Base-by-base conservation (phyloP, 2,888 invertebrate genomes). In the Oligia latruncula region DNA sequence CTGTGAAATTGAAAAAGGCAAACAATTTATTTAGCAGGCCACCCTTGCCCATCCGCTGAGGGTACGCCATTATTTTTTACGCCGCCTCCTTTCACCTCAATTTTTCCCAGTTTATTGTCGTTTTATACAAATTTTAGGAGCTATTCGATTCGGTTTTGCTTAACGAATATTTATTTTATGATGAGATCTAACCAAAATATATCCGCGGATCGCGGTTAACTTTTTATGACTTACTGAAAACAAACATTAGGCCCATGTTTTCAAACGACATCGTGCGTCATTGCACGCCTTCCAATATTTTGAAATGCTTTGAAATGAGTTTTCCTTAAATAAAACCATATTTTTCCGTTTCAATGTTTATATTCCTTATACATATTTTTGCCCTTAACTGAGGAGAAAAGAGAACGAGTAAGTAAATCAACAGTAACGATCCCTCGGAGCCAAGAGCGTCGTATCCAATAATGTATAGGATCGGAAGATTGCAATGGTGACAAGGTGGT, bases 61-160 rank as follows among this genome's bases (percentile, higher is more conserved):
- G 95, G 94, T 90, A 92, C 91, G 90, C 94, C 93, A 95, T 96
- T 95, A 96, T 95, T 95, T 96, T 96, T 96, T 95, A 95, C 93
- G 93, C 87, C 84, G 91, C 92, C 92, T 94, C 93, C 93, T 94
- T 94, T 95, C 93, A 93, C 95, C 95, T 95, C 93, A 93, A 95
- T 95, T 94, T 94, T 94, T 93, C 89, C 90, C 90, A 90, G 92
- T 95, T 94, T 94, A 95, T 93, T 93, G 95, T 94, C 93, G 90
- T 94, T 95, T 95, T 94, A 94, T 95, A 95, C 93, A 95, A 95
- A 95, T 95, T 95, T 94, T 93, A 93, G 90, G 90, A 90, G 91
- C 91, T 82, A 90, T 92, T 90, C 88, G 87, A 90, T 90, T 90
- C 90, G 89, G 89, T 90, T 92, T 91, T 90, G 88, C 89, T 91